These are phyloP conservation scores for Arctia plantaginis DNA, from an alignment of 2,888 invertebrate species.

Conservation along the genomic window DNA sequence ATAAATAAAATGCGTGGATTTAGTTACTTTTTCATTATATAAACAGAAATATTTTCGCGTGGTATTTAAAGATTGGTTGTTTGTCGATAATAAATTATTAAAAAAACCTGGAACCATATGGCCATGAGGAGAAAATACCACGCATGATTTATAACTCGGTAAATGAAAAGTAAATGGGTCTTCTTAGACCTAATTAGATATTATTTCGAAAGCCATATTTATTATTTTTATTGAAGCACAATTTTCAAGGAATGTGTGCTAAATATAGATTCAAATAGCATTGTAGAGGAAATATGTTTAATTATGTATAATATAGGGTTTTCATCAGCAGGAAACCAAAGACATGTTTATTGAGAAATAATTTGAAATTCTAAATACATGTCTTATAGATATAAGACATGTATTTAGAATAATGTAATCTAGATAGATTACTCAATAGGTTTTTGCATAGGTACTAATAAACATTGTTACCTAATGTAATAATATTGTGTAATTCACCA, in stretches of 20 bases:
- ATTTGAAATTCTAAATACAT: background rate
- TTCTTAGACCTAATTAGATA: background rate
- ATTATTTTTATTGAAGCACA: background rate
- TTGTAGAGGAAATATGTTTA: background rate
- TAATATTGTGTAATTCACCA: background rate
- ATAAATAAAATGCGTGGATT: background rate
- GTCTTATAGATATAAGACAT: no score
- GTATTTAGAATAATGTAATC: no score
- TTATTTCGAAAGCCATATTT: background rate
- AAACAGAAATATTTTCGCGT: background rate
- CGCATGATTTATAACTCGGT: background rate
- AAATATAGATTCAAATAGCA: background rate
- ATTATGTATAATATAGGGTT: background rate
- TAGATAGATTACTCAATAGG: background rate
- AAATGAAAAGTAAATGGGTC: background rate
- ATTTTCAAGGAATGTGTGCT: background rate
- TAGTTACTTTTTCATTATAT: background rate
- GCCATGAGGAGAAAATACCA: slow-evolving; percentile 25
- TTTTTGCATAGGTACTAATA: background rate
- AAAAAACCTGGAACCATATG: slow-evolving; percentile 46
- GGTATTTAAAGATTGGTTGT: background rate
- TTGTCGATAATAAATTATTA: slow-evolving; percentile 14
- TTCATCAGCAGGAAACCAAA: background rate
- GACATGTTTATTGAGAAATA: background rate
- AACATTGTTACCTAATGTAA: background rate